Percentiles rank a stretch among this genome's conserved stretches.
Evolutionary conservation across 2,888 invertebrate species (phyloP).

Genomic region (Rhogogaster chlorosoma): DNA sequence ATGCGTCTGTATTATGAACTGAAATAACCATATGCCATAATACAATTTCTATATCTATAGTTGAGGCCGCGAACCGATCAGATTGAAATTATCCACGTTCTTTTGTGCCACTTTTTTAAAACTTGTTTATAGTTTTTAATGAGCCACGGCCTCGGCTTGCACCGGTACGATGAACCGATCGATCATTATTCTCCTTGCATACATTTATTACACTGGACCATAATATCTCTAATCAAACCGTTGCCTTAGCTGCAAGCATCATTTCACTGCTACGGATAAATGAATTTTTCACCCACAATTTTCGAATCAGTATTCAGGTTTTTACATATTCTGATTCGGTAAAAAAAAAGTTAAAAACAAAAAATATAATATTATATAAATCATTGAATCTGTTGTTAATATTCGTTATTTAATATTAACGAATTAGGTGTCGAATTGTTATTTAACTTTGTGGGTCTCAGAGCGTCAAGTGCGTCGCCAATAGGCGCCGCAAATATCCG

Average conservation of each 20-base stretch:
- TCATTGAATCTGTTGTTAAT: neutral
- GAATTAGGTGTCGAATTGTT: neutral
- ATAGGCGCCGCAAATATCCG: constrained; percentile 49
- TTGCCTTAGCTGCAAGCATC: no score
- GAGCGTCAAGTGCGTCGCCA: constrained; percentile 22
- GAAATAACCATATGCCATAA: neutral
- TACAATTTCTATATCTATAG: neutral
- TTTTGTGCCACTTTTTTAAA: neutral
- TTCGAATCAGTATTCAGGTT: no score
- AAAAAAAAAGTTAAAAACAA: neutral
- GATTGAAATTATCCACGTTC: neutral
- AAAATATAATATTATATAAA: neutral
- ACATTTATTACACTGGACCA: no score
- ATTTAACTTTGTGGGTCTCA: neutral
- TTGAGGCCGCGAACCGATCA: neutral
- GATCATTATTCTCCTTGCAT: neutral
- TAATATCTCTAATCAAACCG: no score
- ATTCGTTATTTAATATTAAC: neutral
- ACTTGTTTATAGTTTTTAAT: neutral
- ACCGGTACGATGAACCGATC: constrained; percentile 17
- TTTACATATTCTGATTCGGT: no score
- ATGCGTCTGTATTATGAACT: neutral
- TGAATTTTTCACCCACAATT: no score
- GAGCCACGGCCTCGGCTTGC: neutral
- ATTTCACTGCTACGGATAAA: no score